phyloP scores from a whole-genome alignment of 1,140 invertebrate species.

The Arion vulgaris region DNA sequence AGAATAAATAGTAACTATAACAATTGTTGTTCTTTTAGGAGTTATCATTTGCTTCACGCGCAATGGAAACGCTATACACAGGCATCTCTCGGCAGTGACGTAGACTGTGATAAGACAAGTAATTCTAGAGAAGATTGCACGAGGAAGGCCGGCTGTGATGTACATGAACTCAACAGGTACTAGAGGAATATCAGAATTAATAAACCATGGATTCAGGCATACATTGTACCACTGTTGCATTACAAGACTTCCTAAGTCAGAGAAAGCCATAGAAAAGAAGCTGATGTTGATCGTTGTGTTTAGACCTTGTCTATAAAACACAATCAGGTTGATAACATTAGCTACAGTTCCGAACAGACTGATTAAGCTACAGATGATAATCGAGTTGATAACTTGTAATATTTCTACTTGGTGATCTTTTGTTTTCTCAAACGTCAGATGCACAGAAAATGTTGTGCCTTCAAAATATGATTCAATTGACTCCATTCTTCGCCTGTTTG shows the following conservation, averaged over 20 bases:
- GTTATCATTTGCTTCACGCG: slow-evolving; percentile 2
- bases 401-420: background rate
- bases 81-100: slow-evolving; percentile 1
- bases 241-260: background rate
- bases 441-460: too few species aligned
- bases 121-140: background rate
- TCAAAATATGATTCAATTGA: too few species aligned
- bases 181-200: background rate
- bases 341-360: background rate
- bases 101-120: slow-evolving; percentile 14
- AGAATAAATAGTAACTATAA: background rate
- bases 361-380: background rate
- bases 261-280: background rate
- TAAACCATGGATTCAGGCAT: background rate
- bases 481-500: too few species aligned
- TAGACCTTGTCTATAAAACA: background rate
- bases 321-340: background rate
- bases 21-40: background rate
- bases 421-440: background rate
- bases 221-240: background rate
- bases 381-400: background rate
- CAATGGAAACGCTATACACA: background rate
- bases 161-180: background rate
- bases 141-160: background rate
- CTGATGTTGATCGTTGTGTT: background rate